Conservation (phyloP, 2,113 vertebrate species). For the Odontesthes bonariensis region DNA sequence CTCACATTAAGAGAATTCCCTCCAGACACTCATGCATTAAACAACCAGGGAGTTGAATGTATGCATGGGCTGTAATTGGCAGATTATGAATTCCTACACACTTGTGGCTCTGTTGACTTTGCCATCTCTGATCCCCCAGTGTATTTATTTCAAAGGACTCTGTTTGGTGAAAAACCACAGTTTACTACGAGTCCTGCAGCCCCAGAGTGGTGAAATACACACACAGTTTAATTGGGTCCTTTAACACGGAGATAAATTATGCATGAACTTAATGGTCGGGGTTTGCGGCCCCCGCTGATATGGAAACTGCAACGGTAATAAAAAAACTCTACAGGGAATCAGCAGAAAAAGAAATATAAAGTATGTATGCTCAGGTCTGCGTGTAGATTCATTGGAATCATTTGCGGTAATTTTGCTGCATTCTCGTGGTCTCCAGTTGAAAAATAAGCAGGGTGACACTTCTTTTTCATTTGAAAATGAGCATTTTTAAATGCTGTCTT, state of each 20-base stretch:
- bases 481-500: not conserved
- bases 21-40: conserved; percentile 61
- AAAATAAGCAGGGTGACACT: conserved; percentile 10
- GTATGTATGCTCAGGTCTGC: conserved; percentile 4
- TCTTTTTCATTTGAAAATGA: conserved; percentile 13
- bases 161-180: conserved; percentile 58
- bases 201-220: conserved; percentile 38
- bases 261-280: conserved; percentile 63
- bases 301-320: conserved; percentile 46
- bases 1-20: conserved; percentile 64
- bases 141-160: conserved; percentile 73
- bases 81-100: conserved; percentile 75
- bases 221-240: conserved; percentile 71
- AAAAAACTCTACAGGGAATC: conserved; percentile 42
- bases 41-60: conserved; percentile 59
- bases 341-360: conserved; percentile 16
- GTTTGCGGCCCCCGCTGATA: conserved; percentile 64
- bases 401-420: not conserved
- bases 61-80: conserved; percentile 73
- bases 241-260: conserved; percentile 69
- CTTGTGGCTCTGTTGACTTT: conserved; percentile 72
- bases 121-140: conserved; percentile 64
- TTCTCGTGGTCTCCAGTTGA: conserved; percentile 1
- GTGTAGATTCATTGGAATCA: conserved; percentile 25
- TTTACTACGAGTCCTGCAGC: conserved; percentile 67